These are phyloP conservation scores for Salmo trutta DNA, from an alignment of 2,797 vertebrate genomes.

Conservation along the genomic window DNA sequence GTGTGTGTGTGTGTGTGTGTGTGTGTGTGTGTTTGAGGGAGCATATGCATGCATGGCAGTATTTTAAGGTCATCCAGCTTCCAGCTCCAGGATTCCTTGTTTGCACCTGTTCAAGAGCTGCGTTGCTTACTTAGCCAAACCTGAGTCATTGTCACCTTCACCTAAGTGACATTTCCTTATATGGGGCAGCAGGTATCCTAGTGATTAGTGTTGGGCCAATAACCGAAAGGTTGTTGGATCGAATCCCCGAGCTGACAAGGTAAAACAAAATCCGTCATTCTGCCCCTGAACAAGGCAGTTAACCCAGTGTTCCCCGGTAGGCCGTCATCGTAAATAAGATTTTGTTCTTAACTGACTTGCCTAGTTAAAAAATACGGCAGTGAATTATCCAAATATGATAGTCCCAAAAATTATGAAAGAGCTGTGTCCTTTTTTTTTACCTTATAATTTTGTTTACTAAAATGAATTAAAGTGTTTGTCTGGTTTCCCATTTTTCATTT, in stretches of 20 bases:
- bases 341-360: too few relatives aligned
- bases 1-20: conserved; percentile 10
- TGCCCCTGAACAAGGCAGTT: too few relatives aligned
- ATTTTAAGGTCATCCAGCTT: neutral
- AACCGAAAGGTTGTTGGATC: too few relatives aligned
- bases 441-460: neutral
- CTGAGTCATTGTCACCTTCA: conserved; percentile 28
- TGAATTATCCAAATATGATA: neutral
- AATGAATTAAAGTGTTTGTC: neutral
- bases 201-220: too few relatives aligned
- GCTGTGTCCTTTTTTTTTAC: neutral
- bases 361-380: too few relatives aligned
- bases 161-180: neutral
- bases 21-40: neutral
- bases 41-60: neutral
- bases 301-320: too few relatives aligned
- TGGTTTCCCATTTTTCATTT: neutral
- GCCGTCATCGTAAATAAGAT: too few relatives aligned
- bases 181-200: too few relatives aligned
- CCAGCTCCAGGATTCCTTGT: neutral
- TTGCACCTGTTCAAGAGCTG: neutral
- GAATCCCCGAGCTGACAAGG: too few relatives aligned
- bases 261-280: too few relatives aligned
- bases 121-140: conserved; percentile 34
- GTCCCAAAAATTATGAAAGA: neutral